Percentiles rank a stretch among this genome's conserved stretches.
phyloP scores from a whole-genome alignment of 2,797 vertebrate species.

The Graptemys geographica region DNA sequence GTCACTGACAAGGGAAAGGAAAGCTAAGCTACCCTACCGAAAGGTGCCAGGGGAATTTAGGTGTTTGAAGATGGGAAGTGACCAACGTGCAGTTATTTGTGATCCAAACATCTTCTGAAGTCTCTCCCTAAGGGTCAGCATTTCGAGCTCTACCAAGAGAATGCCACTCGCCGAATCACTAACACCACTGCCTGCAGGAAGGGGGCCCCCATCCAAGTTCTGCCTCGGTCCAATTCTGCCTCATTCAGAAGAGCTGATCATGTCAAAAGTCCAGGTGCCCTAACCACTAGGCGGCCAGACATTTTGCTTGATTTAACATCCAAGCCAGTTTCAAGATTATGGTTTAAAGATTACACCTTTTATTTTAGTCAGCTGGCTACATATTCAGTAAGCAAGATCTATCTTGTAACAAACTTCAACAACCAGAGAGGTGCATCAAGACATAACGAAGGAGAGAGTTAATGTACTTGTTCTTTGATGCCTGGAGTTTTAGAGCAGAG shows the following conservation, averaged over 20 bases:
- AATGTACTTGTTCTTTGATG: background rate
- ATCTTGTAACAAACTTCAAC: background rate
- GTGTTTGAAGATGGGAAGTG: background rate
- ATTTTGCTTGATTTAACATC: background rate
- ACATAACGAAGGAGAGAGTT: background rate
- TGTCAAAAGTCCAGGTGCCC: background rate
- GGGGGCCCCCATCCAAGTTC: too few relatives aligned
- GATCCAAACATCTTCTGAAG: background rate
- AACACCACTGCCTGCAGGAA: too few relatives aligned
- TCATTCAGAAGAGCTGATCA: background rate
- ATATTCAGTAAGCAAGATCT: background rate
- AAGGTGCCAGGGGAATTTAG: background rate
- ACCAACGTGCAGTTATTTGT: background rate
- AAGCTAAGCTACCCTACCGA: background rate
- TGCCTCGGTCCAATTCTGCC: background rate
- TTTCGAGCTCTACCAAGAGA: background rate
- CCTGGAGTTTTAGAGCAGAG: background rate
- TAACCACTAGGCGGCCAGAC: background rate
- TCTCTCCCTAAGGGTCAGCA: too few relatives aligned
- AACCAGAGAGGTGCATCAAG: background rate
- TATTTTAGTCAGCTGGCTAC: background rate
- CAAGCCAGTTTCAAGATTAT: background rate
- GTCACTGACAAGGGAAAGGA: rapidly evolving
- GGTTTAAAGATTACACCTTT: background rate
- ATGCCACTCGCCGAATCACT: background rate